Evolutionary conservation across 92 coral and sea anemone genomes (phyloP).

Genomic region (Porites cylindrica): DNA sequence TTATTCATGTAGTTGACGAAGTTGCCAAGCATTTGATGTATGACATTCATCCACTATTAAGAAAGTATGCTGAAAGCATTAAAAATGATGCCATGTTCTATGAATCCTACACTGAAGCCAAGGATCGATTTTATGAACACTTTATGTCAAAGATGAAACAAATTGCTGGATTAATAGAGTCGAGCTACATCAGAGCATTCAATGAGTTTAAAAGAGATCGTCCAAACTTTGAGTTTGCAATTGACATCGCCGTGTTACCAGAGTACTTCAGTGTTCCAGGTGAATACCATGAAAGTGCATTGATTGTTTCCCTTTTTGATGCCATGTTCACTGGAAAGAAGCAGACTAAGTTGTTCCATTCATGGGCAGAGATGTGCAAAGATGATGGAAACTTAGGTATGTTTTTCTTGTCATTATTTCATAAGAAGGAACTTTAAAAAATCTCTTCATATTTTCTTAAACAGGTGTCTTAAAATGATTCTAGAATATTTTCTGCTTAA

Average conservation of each 20-base stretch:
- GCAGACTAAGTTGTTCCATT: conserved; percentile 45
- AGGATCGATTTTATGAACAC: conserved; percentile 55
- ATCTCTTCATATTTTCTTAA: no score
- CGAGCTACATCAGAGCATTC: conserved; percentile 57
- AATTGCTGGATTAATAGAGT: conserved; percentile 56
- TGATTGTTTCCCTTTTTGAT: conserved; percentile 67
- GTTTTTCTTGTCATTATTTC: neutral
- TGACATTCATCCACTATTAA: conserved; percentile 73
- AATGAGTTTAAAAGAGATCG: conserved; percentile 37
- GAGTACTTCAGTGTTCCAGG: conserved; percentile 61
- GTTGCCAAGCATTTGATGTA: conserved; percentile 56
- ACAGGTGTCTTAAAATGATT: no score
- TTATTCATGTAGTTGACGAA: conserved; percentile 39
- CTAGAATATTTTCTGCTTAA: conserved; percentile 43
- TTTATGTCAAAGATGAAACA: conserved; percentile 55
- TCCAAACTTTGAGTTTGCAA: conserved; percentile 66
- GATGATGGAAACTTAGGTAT: conserved; percentile 31
- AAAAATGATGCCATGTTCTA: conserved; percentile 13
- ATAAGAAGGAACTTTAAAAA: no score
- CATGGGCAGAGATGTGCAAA: conserved; percentile 66
- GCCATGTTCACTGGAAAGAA: conserved; percentile 51
- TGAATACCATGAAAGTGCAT: conserved; percentile 56
- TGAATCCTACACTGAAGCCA: conserved; percentile 47
- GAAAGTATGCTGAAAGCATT: conserved; percentile 62
- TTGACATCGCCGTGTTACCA: conserved; percentile 62